A percentile compares a stretch with the other conserved stretches of the same genome.
phyloP scores from a whole-genome alignment of 1,140 invertebrate genomes.

The Cotesia typhae region DNA sequence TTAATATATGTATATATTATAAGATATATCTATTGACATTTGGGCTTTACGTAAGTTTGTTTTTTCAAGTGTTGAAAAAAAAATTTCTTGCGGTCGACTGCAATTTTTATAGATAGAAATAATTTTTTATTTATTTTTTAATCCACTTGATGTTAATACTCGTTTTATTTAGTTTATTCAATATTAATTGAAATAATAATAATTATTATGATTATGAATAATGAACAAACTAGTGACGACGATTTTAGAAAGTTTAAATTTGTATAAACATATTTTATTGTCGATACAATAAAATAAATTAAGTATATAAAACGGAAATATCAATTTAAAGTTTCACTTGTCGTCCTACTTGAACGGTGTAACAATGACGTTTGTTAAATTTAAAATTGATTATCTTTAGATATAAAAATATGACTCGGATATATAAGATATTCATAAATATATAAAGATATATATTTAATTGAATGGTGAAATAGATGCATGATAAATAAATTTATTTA shows the following conservation, averaged over 20 bases:
- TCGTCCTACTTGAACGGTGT: slow-evolving; percentile 14
- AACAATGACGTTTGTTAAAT: slow-evolving; percentile 11
- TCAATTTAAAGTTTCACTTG: slow-evolving; percentile 43
- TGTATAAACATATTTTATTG: background rate
- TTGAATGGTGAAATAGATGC: no score
- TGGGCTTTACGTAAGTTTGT: slow-evolving; percentile 36
- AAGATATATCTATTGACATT: slow-evolving; percentile 34
- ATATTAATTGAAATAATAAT: background rate
- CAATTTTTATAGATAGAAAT: slow-evolving; percentile 23
- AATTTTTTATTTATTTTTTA: slow-evolving; percentile 10
- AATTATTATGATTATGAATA: background rate
- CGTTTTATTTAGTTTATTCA: background rate
- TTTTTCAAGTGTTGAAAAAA: slow-evolving; percentile 30
- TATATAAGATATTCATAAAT: no score
- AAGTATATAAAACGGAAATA: slow-evolving; percentile 34
- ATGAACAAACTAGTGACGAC: no score
- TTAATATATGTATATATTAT: slow-evolving; percentile 1
- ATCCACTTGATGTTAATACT: background rate
- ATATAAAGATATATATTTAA: no score
- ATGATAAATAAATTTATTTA: no score
- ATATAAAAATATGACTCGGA: no score
- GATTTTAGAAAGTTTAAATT: slow-evolving; percentile 1
- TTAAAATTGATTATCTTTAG: slow-evolving; percentile 11
- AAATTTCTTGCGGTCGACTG: slow-evolving; percentile 25
- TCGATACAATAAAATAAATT: slow-evolving; percentile 3